Evolutionary conservation across 2,797 vertebrate species (phyloP), one percentile per base, ranked within the genome.

Genomic region (Acropternis orthonyx): DNA sequence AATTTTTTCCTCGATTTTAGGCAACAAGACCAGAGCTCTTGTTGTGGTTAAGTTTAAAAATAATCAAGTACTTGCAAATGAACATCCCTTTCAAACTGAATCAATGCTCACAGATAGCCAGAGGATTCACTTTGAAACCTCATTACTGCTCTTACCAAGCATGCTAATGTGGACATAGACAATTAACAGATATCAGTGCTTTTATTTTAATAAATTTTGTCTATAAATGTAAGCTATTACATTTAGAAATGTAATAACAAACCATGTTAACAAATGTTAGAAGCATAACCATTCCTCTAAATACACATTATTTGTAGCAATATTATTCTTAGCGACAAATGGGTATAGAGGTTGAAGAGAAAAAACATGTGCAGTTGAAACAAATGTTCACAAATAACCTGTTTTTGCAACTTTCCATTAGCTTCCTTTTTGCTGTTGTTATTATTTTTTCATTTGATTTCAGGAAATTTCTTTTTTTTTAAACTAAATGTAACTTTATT

Each of bases 381-480:
- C 4, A 75, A 71, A 20, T 48, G 52, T 44, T 78, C 20, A 81
- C 8, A 86, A 66, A 61, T 36, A 72, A 49, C 46, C 10, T 32
- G 3, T 7, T 86, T 69, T 55, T 71, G 14, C 5, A 67, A 16
- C 1, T 55, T 65, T 48, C 13, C 2, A 18, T 48, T 5, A 27
- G 1, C 14, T 61, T 72, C 4, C 27, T 54, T 54, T 36, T 28
- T 26, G 9, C n/a, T n/a, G 2, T 30, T 32, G 2, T 49, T 63
- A 26, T 2, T 36, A 8, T 15, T 20, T 44, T 71, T 67, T 26
- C 0, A 3, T 4, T 79, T 41, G 1, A 2, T 48, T 66, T 67
- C 28, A 73, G 26, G 32, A n/a, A n/a, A 51, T 27, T 49, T 6
- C 9, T n/a, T 24, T 26, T 61, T 61, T 41, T 39, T 49, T 65